Base-by-base conservation (phyloP, 2,888 invertebrate genomes). In the Tetrapedia diversipes region DNA sequence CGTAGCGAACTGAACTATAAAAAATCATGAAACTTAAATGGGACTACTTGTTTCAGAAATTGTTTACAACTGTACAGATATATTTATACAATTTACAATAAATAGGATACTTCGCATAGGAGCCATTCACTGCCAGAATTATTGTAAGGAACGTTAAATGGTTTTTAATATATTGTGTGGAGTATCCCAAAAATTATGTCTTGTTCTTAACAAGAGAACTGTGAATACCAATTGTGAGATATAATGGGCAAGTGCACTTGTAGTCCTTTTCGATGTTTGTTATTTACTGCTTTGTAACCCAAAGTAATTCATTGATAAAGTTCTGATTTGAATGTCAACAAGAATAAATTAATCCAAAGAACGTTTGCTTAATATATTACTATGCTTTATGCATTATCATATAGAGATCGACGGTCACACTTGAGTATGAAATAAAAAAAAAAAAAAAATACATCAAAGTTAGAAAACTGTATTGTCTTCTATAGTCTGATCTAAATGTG, bases 201-300 rank as follows among this genome's bases (percentile, higher is more conserved):
- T 22, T 24, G 53, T 59, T 51, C 37, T 45, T 32, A n/a, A 24
- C 22, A 37, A 24, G 43, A 19, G 19, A 39, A 61, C 16, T 51
- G 66, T 19, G 16, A 45, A 45, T 51, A 65, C 19, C 24, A 49
- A 59, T 27, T 63, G 34, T 32, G 34, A 64, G 54, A 63, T 37
- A 60, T 53, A 60, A 65, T 59, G 60, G 61, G 69, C 67, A 80
- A 80, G 80, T 81, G 80, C 73, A 77, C 80, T 77, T 77, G 77
- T 80, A 73, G 70, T 72, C 47, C 57, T 64, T 78, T 57, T 71
- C 43, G 43, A 60, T 64, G 49, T 51, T 59, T 51, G 32, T 34
- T 45, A n/a, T 11, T 11, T 32, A 16, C 14, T 10, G 49, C 32
- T 39, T 67, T 34, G 8, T 11, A 29, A n/a, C 37, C 0, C 4